These are phyloP conservation scores for Anas platyrhynchos DNA, from an alignment of 2,113 vertebrate species.

Conservation along the genomic window DNA sequence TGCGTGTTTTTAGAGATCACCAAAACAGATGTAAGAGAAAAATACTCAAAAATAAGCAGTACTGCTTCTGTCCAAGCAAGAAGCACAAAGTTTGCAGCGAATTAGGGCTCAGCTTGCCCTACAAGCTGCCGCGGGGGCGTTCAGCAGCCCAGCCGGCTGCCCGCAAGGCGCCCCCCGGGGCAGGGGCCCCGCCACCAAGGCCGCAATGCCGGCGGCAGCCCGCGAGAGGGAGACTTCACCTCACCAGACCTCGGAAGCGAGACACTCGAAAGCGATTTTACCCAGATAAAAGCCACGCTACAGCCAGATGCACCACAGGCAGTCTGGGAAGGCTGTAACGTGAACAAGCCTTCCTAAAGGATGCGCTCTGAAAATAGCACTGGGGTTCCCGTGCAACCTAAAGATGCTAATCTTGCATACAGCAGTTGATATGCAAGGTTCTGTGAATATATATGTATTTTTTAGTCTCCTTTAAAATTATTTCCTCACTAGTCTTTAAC, in stretches of 20 bases:
- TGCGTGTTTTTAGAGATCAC: neutral
- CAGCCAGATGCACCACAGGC: neutral
- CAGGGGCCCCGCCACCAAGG: no score
- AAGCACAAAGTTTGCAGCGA: neutral
- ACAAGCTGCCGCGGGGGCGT: no score
- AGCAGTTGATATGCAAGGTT: neutral
- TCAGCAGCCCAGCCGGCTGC: no score
- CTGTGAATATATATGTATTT: no score
- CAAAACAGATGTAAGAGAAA: neutral
- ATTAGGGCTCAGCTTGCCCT: neutral
- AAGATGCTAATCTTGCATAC: neutral
- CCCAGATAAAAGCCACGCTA: no score
- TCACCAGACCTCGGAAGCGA: accelerated
- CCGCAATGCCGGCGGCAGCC: neutral
- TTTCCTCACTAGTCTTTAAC: neutral
- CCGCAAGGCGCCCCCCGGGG: no score
- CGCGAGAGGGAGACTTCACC: neutral
- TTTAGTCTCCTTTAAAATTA: neutral
- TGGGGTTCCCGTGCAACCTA: neutral
- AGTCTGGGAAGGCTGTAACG: neutral
- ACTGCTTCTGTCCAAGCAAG: neutral
- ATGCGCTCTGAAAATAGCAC: neutral
- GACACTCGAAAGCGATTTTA: neutral
- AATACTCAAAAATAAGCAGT: neutral
- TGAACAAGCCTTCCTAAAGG: neutral